A percentile compares a stretch with the other conserved stretches of the same genome.
These are phyloP conservation scores for Leptopilina boulardi DNA, from an alignment of 1,140 invertebrate genomes.

Conservation along the genomic window DNA sequence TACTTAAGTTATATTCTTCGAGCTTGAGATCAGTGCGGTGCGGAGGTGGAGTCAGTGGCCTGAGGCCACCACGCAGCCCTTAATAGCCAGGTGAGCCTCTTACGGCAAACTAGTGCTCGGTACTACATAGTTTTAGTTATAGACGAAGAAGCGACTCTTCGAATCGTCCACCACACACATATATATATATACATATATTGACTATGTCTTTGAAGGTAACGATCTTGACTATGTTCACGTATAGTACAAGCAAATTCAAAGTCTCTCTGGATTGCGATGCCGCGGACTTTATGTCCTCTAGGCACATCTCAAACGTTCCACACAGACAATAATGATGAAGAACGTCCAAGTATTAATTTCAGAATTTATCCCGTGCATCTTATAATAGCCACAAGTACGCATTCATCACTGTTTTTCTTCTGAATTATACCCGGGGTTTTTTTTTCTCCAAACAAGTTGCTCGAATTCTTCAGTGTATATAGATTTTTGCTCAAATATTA, in stretches of 20 bases:
- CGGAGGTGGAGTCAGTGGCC: constrained; percentile 75
- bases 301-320: constrained; percentile 21
- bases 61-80: constrained; percentile 75
- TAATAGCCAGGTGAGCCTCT: constrained; percentile 74
- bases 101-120: constrained; percentile 67
- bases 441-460: neutral
- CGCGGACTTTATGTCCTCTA: constrained; percentile 27
- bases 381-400: constrained; percentile 21
- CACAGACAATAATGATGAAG: constrained; percentile 31
- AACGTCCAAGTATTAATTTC: constrained; percentile 33
- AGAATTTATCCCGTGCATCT: constrained; percentile 23
- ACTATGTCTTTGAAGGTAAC: constrained; percentile 30
- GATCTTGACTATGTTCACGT: constrained; percentile 25
- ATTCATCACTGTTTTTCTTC: constrained; percentile 23
- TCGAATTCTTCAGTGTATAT: neutral
- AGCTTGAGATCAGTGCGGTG: constrained; percentile 67
- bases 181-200: neutral
- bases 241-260: neutral
- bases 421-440: neutral
- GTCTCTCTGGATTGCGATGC: neutral
- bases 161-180: neutral
- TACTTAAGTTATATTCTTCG: constrained; percentile 73
- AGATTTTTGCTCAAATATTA: no score
- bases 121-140: constrained; percentile 46
- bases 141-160: constrained; percentile 55